phyloP scores from a whole-genome alignment of 2,888 invertebrate genomes.

The Morinoia aosen region DNA sequence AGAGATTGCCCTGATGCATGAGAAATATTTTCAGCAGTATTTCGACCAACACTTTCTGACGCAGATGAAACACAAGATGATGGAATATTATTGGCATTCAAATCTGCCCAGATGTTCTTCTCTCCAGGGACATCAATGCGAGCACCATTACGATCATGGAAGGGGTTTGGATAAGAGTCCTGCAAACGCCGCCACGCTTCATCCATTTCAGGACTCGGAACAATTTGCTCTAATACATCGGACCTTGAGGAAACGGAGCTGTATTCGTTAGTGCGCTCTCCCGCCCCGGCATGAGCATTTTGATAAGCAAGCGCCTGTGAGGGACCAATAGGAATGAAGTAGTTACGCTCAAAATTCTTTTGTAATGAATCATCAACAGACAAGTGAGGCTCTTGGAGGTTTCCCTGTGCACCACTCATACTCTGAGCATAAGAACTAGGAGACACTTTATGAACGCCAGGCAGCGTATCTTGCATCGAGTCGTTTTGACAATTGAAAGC shows the following conservation, averaged over 20 bases:
- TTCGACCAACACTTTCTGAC: neutral
- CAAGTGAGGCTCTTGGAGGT: neutral
- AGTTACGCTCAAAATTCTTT: conserved; percentile 15
- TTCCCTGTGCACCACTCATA: neutral
- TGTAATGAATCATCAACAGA: neutral
- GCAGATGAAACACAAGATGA: conserved; percentile 33
- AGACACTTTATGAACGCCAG: neutral
- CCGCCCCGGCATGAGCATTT: neutral
- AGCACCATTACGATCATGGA: neutral
- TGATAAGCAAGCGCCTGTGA: neutral
- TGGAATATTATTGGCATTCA: conserved; percentile 63
- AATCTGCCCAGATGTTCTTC: conserved; percentile 64
- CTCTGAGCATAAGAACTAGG: neutral
- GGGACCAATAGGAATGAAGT: neutral
- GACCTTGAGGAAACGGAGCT: neutral
- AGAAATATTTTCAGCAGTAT: neutral
- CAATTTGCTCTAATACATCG: neutral
- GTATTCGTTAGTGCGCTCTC: neutral
- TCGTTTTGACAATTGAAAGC: neutral
- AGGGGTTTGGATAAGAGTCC: neutral
- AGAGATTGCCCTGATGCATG: neutral
- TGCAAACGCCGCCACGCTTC: neutral
- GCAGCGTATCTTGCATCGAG: neutral
- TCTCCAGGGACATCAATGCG: conserved; percentile 31
- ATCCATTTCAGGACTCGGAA: conserved; percentile 41